Percentiles rank a stretch among this genome's conserved stretches.
Evolutionary conservation across 1,140 invertebrate genomes (phyloP).

Genomic region (Aethina tumida): DNA sequence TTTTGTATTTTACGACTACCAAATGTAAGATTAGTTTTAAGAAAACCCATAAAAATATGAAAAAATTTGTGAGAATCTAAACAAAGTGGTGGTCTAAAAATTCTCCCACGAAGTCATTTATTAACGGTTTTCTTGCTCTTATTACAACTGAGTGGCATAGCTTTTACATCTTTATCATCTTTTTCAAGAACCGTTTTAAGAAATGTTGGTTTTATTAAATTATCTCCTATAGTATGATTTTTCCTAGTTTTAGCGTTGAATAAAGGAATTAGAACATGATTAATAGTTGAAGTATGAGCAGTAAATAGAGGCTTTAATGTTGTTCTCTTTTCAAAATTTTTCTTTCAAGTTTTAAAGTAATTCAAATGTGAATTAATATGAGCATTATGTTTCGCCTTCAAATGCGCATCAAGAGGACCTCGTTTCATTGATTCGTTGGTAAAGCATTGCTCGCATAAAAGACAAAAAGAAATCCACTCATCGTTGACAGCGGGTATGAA

Average conservation of each 20-base stretch:
- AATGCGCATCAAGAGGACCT: conserved; percentile 11
- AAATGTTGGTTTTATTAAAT: conserved; percentile 20
- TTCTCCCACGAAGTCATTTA: no score
- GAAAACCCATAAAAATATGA: no score
- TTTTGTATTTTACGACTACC: no score
- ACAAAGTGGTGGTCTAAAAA: no score
- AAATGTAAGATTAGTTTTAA: no score
- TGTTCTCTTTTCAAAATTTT: conserved; percentile 15
- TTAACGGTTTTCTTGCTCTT: no score
- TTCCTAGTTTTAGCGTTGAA: conserved; percentile 13
- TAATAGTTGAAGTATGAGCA: conserved; percentile 17
- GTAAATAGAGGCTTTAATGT: conserved; percentile 20
- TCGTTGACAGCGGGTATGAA: conserved; percentile 16
- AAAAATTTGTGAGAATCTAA: no score
- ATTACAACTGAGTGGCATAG: conserved; percentile 21
- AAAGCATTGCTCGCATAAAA: conserved; percentile 22
- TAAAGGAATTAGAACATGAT: conserved; percentile 17
- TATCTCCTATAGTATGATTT: conserved; percentile 12
- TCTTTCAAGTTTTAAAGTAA: conserved; percentile 17
- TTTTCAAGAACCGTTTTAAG: conserved; percentile 23
- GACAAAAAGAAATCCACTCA: conserved; percentile 18
- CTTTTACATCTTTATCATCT: conserved; percentile 14
- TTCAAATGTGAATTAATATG: conserved; percentile 17
- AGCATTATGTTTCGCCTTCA: conserved; percentile 6
- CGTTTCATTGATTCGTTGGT: conserved; percentile 19